Base-by-base conservation (phyloP, 2,888 invertebrate genomes). In the Hoplodrina blanda region DNA sequence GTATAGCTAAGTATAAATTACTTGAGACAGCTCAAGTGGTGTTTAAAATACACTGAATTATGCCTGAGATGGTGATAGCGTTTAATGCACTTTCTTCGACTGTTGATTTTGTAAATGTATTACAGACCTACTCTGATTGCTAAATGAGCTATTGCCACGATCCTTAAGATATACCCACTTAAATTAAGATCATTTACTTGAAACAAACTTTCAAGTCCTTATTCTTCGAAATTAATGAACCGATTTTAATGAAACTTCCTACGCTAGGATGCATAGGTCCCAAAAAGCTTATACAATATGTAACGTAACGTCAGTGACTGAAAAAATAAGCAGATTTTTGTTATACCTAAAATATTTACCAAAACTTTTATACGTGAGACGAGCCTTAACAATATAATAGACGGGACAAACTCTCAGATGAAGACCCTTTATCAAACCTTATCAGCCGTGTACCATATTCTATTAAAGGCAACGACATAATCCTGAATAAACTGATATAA, bases 401-500 rank as follows among this genome's bases (percentile, higher is more conserved):
- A 19, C 44, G 44, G 37, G n/a, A 64, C 44, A 61, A 53, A 63
- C 53, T 53, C 56, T 63, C 63, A 57, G 54, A 76, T 64, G 19
- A 54, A 61, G 25, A 57, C 57, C 37, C 52, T 68, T 64, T 64
- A 60, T 77, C 78, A 67, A 64, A 64, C 17, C 71, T 76, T 69
- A 80, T 78, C 71, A 67, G 19, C 44, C 49, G 62, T 62, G 59
- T 55, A 64, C 30, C 54, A 70, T 72, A 76, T 78, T 71, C 63
- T 71, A 78, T 78, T 63, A 64, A 41, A 71, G 25, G 54, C 49
- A 59, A 62, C 50, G 78, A 64, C 25, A 57, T 67, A 64, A 67
- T 67, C 76, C 59, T 55, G 55, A 77, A 64, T 61, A 72, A 59
- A 76, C 53, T 72, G 77, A 81, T 76, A 81, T 20, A 64, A 81